These are phyloP conservation scores for Cerastis leucographa DNA, from an alignment of 2,888 invertebrate species.

Conservation along the genomic window DNA sequence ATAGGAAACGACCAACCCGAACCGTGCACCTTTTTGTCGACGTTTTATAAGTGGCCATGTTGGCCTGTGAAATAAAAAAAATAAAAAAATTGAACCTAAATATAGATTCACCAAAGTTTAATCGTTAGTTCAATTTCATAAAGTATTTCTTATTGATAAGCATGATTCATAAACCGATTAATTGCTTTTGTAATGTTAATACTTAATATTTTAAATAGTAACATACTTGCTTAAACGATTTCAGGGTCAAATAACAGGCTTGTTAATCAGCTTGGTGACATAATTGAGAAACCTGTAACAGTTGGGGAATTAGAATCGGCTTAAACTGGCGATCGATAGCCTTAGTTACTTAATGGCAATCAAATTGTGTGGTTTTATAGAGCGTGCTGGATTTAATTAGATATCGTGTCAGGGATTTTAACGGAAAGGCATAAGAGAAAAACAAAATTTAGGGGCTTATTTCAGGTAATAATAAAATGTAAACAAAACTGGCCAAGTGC, in stretches of 20 bases:
- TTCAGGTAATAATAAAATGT: not conserved
- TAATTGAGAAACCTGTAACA: slow-evolving; percentile 36
- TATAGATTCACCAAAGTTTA: slow-evolving; percentile 16
- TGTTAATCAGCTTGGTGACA: slow-evolving; percentile 41
- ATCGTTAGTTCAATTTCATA: not conserved
- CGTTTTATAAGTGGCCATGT: no score
- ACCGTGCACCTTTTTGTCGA: no score
- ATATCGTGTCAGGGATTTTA: not conserved
- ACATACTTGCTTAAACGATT: slow-evolving; percentile 9
- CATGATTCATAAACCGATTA: slow-evolving; percentile 39
- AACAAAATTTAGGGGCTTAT: no score
- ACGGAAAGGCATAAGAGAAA: not conserved
- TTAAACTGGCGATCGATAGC: slow-evolving; percentile 15
- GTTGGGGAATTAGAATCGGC: slow-evolving; percentile 5
- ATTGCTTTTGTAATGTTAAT: not conserved
- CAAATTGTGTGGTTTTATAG: slow-evolving; percentile 15
- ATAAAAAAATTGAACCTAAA: slow-evolving; percentile 8
- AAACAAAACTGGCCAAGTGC: no score
- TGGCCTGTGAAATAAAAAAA: no score
- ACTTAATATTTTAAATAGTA: not conserved
- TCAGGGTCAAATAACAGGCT: slow-evolving; percentile 42
- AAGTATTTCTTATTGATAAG: not conserved
- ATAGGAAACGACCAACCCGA: no score
- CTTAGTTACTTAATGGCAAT: not conserved
- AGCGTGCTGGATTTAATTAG: slow-evolving; percentile 14